Conservation (phyloP, 2,113 vertebrate species). For the Nyctibius bracteatus region DNA sequence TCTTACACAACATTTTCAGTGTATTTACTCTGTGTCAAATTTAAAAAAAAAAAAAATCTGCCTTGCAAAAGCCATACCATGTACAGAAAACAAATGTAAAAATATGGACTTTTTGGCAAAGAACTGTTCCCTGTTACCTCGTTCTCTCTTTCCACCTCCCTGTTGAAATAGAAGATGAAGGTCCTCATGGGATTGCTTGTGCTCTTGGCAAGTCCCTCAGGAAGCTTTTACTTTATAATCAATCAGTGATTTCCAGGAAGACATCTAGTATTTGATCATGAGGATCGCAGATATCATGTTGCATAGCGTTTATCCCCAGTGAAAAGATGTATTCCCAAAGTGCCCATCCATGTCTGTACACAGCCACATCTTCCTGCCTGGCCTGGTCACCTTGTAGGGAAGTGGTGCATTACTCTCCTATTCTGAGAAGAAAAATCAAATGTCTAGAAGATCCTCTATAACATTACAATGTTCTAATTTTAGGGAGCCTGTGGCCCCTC, state of each 20-base stretch:
- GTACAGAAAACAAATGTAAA: neutral
- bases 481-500: neutral
- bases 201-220: neutral
- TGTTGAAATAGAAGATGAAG: neutral
- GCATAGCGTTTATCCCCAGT: rapidly evolving
- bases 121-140: neutral
- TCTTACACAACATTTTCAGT: neutral
- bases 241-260: neutral
- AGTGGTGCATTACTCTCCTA: neutral
- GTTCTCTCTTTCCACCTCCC: neutral
- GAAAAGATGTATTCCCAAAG: neutral
- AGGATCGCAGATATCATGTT: neutral
- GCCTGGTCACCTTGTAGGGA: rapidly evolving
- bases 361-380: neutral
- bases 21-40: neutral
- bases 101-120: neutral
- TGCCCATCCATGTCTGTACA: neutral
- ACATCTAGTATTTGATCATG: neutral
- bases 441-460: neutral
- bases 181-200: neutral
- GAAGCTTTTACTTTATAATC: neutral
- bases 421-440: neutral
- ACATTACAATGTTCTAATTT: neutral
- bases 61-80: neutral
- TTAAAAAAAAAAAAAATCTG: neutral